Percentiles rank a stretch among this genome's conserved stretches.
These are phyloP conservation scores for Paraescarpia echinospica DNA, from an alignment of 1,140 invertebrate genomes.

Conservation along the genomic window DNA sequence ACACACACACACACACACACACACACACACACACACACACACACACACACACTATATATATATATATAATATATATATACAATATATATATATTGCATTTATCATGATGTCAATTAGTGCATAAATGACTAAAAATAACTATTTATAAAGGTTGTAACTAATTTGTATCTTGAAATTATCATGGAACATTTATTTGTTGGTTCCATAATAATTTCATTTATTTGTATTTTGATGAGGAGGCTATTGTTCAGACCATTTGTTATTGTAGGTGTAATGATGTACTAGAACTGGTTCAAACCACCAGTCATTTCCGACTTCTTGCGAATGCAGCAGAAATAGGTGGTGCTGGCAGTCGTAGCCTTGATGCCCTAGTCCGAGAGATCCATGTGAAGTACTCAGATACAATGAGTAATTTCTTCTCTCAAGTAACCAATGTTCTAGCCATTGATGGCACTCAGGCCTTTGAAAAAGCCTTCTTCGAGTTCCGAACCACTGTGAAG, in stretches of 20 bases:
- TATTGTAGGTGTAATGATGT: conserved; percentile 57
- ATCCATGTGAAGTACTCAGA: conserved; percentile 51
- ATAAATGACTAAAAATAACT: too few relatives aligned
- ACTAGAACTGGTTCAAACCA: conserved; percentile 56
- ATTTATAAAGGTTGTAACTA: too few relatives aligned
- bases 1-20: too few relatives aligned
- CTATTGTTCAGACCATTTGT: neutral
- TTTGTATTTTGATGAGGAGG: neutral
- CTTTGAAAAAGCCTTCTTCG: conserved; percentile 57
- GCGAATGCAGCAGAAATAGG: conserved; percentile 55
- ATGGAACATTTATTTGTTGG: neutral
- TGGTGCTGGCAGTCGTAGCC: conserved; percentile 52
- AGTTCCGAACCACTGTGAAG: conserved; percentile 55
- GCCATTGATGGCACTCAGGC: conserved; percentile 52
- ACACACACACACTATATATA: too few relatives aligned
- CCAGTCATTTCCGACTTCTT: conserved; percentile 54
- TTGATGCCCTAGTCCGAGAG: conserved; percentile 57
- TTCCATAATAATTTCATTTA: too few relatives aligned
- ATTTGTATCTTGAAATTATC: neutral
- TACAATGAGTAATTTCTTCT: conserved; percentile 40
- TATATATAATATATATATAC: too few relatives aligned
- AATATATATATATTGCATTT: too few relatives aligned
- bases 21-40: too few relatives aligned
- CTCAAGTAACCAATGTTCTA: conserved; percentile 49
- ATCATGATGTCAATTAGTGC: too few relatives aligned